Evolutionary conservation across 2,888 invertebrate genomes (phyloP), one percentile per base, ranked within the genome.

Genomic region (Graphium colonna): DNA sequence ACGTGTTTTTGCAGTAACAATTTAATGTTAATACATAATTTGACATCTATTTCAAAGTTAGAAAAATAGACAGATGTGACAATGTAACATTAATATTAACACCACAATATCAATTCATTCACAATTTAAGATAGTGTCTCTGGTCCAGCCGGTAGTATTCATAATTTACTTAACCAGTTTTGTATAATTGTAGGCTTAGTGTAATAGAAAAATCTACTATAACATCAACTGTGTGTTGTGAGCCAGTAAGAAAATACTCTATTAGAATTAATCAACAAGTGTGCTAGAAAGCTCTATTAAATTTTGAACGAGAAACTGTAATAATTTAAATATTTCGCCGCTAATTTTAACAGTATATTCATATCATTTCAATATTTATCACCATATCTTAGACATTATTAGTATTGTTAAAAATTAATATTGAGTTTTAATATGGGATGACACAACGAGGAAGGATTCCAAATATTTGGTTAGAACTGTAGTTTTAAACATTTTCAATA

Each of bases 31-130:
- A 13, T 36, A 71, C 61, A 58, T 79, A 77, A 82, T 77, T 76
- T 69, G 60, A 77, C 75, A 75, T 73, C 73, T 69, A 69, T 70
- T 73, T 69, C 64, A 71, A 63, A 77, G 65, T 71, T 85, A 84
- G 83, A 85, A 84, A 85, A 85, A 85, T 84, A 85, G 75, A 75
- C 60, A 70, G 76, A 75, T 79, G 80, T 78, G 75, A 78, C 61
- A 68, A 67, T 76, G 71, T 71, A 80, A 79, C 74, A 75, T 76
- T 69, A 76, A 75, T 73, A 74, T 68, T 65, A 72, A 76, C 73
- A 79, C 74, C 73, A 75, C 71, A 71, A 65, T 70, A 64, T 64
- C 51, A 56, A 36, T 58, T 53, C 60, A 58, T 60, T 59, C 54
- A 61, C 58, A 59, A 63, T 69, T 62, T 63, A 55, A 66, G 45